Base-by-base conservation (phyloP, 2,888 invertebrate species). In the Nymphalis urticae region DNA sequence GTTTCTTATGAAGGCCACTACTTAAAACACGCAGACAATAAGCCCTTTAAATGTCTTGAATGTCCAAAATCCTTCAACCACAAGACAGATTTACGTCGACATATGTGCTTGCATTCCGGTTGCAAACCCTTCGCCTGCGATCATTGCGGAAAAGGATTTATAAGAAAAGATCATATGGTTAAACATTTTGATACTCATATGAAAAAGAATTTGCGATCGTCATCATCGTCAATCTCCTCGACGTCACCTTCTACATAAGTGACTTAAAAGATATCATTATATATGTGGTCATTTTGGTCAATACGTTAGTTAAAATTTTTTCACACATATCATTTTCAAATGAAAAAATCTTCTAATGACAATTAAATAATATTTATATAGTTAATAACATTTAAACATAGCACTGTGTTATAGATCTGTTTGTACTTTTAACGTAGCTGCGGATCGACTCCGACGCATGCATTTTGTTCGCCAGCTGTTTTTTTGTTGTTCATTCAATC, bases 11-110 rank as follows among this genome's bases (percentile, higher is more conserved):
- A 95, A 74, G 95, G 95, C 78, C 97, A 98, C 84, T 92, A 95
- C 81, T 93, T 93, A 47, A 97, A 97, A 82, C 97, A 97, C 85
- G 87, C 95, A 19, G 95, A 96, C 70, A 96, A 97, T 73, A 97
- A 97, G 83, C 97, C 97, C 17, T 96, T 96, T 89, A 97, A 97
- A 89, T 98, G 97, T 89, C 95, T 95, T 70, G 93, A 94, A 71
- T 97, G 97, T 81, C 96, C 97, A 21, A 97, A 97, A 85, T 96
- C 96, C 79, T 98, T 97, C 88, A 97, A 97, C 84, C 97, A 97
- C 89, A 97, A 97, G 88, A 97, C 97, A 66, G 97, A 98, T 85
- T 92, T 97, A 79, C 94, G 97, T 72, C 94, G 97, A 74, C 97
- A 98, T 89, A 95, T 96, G 94, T 97, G 97, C 86, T 94, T 96